These are phyloP conservation scores for Mongoloraphidia duomilia DNA, from an alignment of 2,888 invertebrate species.

Conservation along the genomic window DNA sequence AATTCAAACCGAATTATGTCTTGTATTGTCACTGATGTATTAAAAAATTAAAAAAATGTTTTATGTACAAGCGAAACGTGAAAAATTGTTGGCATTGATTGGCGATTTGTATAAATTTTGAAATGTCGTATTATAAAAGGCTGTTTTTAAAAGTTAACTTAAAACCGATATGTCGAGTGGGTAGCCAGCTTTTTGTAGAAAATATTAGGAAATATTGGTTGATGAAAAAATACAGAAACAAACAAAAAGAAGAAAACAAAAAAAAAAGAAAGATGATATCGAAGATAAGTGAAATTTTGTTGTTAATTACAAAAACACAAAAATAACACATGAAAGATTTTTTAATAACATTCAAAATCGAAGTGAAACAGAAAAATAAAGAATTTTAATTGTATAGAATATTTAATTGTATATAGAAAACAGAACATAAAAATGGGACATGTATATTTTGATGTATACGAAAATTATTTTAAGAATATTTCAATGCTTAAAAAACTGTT, in stretches of 20 bases:
- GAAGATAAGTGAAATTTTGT: too few relatives aligned
- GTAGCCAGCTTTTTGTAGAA: neutral
- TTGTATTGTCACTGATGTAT: too few relatives aligned
- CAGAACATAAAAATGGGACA: neutral
- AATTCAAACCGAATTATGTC: too few relatives aligned
- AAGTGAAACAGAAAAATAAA: conserved; percentile 5
- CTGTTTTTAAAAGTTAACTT: neutral
- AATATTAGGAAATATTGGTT: conserved; percentile 3
- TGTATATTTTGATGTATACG: too few relatives aligned
- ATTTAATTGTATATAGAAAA: neutral
- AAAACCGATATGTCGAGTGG: too few relatives aligned
- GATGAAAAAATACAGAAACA: conserved; percentile 1
- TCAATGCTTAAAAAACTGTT: too few relatives aligned
- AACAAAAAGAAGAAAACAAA: conserved; percentile 1
- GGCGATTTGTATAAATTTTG: conserved; percentile 2
- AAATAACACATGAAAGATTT: neutral
- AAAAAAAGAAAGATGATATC: too few relatives aligned
- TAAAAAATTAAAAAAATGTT: neutral
- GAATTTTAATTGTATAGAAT: conserved; percentile 1
- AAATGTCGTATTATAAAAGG: neutral
- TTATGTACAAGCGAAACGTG: neutral
- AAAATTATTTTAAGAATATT: too few relatives aligned
- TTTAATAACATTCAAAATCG: neutral
- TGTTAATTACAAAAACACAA: neutral
- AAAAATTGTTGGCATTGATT: conserved; percentile 6